These are phyloP conservation scores for Dipodomys merriami DNA, from an alignment of 2,113 vertebrate genomes.

Conservation along the genomic window DNA sequence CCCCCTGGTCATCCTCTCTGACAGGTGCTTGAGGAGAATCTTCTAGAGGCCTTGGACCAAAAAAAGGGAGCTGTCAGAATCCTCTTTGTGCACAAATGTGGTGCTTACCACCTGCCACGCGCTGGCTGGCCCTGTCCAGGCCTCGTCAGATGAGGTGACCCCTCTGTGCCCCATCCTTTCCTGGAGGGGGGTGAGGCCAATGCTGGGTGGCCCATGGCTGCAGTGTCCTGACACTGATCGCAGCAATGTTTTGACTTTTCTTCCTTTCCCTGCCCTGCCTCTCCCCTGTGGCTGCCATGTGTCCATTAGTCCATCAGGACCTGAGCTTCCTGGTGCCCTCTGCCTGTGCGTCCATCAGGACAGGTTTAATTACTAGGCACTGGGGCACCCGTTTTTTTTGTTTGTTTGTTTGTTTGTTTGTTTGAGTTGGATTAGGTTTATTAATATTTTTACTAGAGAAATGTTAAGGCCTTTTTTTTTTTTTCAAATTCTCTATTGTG, in stretches of 20 bases:
- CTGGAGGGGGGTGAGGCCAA: background rate
- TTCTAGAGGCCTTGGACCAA: no score
- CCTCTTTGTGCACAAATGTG: accelerated
- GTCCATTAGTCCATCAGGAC: background rate
- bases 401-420: no score
- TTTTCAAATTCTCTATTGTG: no score
- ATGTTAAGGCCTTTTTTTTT: no score
- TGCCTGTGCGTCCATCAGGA: background rate
- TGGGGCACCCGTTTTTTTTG: background rate
- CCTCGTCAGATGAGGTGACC: accelerated
- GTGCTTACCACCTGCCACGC: background rate
- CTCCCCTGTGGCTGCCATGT: constrained; percentile 1
- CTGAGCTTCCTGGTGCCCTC: background rate
- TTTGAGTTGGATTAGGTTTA: no score
- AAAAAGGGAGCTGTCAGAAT: background rate
- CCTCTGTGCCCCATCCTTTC: background rate
- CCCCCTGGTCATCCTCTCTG: background rate
- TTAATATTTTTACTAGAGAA: no score
- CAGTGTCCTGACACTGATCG: background rate
- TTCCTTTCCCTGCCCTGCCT: background rate
- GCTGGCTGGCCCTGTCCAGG: background rate
- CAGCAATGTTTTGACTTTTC: constrained; percentile 35
- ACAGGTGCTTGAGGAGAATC: background rate
- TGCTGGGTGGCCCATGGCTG: background rate
- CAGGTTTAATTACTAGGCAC: background rate